Percentiles rank a stretch among this genome's conserved stretches.
phyloP scores from a whole-genome alignment of 2,113 vertebrate genomes.

The Edolisoma coerulescens region DNA sequence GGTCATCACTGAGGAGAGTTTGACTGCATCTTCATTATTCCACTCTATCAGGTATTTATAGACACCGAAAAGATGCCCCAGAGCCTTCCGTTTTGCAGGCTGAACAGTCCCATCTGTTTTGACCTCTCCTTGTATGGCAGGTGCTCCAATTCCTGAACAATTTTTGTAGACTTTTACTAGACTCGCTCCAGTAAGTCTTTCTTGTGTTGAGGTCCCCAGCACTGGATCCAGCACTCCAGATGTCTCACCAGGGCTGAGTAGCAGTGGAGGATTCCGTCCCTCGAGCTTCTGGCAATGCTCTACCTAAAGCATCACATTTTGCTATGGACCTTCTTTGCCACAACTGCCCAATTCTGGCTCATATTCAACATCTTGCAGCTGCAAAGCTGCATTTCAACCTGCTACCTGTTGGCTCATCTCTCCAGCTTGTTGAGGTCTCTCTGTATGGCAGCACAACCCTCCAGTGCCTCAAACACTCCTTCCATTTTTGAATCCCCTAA shows the following conservation, averaged over 20 bases:
- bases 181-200: accelerated
- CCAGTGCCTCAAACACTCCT: not conserved
- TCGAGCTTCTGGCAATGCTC: not conserved
- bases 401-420: not conserved
- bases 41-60: not conserved
- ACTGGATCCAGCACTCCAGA: not conserved
- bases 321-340: not conserved
- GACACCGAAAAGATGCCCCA: not conserved
- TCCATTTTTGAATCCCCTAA: not conserved
- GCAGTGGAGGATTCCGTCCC: not conserved
- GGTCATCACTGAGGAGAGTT: not conserved
- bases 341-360: not conserved
- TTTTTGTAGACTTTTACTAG: not conserved
- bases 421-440: not conserved
- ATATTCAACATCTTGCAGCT: not conserved
- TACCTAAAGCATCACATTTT: not conserved
- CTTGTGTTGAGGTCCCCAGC: no score
- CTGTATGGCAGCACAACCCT: not conserved
- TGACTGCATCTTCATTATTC: not conserved
- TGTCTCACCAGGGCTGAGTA: not conserved
- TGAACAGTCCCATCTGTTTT: not conserved
- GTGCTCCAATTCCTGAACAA: not conserved
- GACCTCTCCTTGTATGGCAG: not conserved
- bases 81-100: not conserved
- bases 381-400: not conserved